Conservation (phyloP, 1,140 invertebrate genomes). For the Agrilus planipennis region DNA sequence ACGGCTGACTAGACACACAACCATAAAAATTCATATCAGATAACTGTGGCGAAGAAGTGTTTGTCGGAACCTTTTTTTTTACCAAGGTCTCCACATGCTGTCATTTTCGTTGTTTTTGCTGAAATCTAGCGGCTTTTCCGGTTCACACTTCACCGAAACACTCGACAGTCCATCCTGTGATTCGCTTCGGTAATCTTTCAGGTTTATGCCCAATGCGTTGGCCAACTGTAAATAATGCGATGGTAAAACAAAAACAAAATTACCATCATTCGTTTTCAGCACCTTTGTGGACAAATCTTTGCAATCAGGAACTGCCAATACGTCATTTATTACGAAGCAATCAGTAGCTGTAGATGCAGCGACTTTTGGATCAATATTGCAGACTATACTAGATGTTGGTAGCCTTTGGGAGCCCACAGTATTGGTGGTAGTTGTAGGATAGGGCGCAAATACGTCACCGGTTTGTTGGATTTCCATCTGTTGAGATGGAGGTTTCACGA, state of each 20-base stretch:
- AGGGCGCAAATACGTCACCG: no score
- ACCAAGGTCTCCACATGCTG: slow-evolving; percentile 30
- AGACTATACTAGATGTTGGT: not conserved
- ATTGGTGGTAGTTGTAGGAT: no score
- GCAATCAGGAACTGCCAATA: no score
- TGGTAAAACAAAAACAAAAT: slow-evolving; percentile 30
- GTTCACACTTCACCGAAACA: not conserved
- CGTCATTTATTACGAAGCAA: no score
- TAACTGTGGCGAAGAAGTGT: no score
- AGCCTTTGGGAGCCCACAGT: not conserved
- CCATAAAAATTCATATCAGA: no score
- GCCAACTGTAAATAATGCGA: slow-evolving; percentile 33
- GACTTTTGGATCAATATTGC: slow-evolving; percentile 10
- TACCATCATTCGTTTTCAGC: slow-evolving; percentile 29
- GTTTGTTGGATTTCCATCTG: not conserved
- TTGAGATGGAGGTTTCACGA: no score
- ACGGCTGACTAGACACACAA: no score
- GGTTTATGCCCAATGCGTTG: slow-evolving; percentile 30
- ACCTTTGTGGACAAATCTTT: slow-evolving; percentile 16
- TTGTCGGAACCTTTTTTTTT: no score
- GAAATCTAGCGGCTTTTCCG: slow-evolving; percentile 25
- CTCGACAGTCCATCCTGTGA: slow-evolving; percentile 3
- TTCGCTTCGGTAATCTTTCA: slow-evolving; percentile 14
- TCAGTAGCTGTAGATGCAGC: no score
- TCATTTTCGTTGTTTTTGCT: slow-evolving; percentile 25